These are phyloP conservation scores for Meriones unguiculatus DNA, from an alignment of 2,113 vertebrate species.

Conservation along the genomic window DNA sequence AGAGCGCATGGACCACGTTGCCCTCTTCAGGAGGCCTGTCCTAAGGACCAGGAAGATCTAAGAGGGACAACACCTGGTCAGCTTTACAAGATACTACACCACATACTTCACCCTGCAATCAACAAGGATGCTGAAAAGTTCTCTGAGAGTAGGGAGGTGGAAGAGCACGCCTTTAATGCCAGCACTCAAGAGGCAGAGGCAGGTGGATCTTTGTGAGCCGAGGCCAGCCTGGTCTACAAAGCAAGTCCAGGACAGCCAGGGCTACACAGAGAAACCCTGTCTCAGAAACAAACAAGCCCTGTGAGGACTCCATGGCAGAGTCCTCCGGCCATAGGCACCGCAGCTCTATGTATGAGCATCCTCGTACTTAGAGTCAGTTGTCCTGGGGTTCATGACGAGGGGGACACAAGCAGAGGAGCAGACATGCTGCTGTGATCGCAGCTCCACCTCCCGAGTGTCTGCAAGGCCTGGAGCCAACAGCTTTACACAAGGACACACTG, in stretches of 20 bases:
- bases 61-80: not conserved
- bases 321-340: not conserved
- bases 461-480: not conserved
- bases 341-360: not conserved
- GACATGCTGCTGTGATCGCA: not conserved
- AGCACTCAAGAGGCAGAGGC: no score
- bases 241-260: no score
- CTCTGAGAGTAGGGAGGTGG: no score
- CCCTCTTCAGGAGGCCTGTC: conserved; percentile 15
- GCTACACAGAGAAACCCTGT: no score
- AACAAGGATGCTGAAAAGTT: not conserved
- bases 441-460: not conserved
- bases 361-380: no score
- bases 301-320: not conserved
- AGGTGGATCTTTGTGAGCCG: no score
- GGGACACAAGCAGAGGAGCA: not conserved
- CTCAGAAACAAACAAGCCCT: not conserved
- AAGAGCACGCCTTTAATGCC: no score
- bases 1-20: not conserved
- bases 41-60: not conserved
- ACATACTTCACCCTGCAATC: not conserved
- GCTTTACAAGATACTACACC: not conserved
- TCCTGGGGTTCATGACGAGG: not conserved
- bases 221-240: no score
- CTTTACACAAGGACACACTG: no score